Conservation (phyloP, 2,797 vertebrate genomes). For the Loris lydekkerianus region DNA sequence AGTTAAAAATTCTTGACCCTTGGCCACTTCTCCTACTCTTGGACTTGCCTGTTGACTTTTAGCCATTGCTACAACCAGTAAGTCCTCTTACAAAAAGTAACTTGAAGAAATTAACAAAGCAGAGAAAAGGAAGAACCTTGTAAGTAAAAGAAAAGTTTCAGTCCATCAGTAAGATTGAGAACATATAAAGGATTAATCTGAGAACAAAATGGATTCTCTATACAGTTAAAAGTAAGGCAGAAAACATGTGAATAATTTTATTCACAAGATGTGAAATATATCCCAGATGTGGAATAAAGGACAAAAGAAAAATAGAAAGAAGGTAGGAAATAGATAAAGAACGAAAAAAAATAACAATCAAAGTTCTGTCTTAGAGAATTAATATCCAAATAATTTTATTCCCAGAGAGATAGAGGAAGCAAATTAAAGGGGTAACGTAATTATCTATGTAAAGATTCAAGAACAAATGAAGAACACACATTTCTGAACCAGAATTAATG, state of each 20-base stretch:
- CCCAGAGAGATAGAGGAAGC: neutral
- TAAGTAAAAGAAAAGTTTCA: neutral
- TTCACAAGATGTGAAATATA: neutral
- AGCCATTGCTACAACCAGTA: neutral
- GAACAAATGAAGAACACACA: neutral
- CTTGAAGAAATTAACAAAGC: neutral
- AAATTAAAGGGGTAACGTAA: neutral
- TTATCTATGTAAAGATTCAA: neutral
- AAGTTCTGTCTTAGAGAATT: neutral
- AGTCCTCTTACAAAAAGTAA: neutral
- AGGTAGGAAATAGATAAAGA: neutral
- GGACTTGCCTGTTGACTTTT: neutral
- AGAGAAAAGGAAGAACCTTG: neutral
- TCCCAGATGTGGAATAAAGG: neutral
- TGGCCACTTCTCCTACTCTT: neutral
- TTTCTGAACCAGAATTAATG: neutral
- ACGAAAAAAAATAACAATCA: neutral
- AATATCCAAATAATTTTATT: neutral
- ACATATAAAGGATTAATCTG: neutral
- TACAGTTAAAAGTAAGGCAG: neutral
- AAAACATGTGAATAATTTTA: neutral
- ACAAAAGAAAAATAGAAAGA: neutral
- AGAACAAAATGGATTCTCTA: neutral
- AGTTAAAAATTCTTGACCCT: neutral
- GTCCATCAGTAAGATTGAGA: neutral